phyloP scores from a whole-genome alignment of 2,113 vertebrate species.

The Nyctibius bracteatus region DNA sequence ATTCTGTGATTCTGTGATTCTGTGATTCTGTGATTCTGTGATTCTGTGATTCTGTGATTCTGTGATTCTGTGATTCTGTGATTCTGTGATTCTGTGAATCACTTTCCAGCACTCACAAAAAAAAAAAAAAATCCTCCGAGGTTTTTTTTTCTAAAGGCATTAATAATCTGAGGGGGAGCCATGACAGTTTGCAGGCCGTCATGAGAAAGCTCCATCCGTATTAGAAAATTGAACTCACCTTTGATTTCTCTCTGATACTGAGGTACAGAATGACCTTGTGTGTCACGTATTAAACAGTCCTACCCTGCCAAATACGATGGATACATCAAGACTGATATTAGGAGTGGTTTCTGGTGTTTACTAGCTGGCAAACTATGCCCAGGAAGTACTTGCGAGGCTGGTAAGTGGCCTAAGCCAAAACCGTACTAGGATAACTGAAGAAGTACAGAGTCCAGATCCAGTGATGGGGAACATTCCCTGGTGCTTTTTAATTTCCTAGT shows the following conservation, averaged over 20 bases:
- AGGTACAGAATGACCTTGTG: background rate
- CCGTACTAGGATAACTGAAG: background rate
- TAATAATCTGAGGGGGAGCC: background rate
- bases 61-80: too few species aligned
- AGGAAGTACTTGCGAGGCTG: background rate
- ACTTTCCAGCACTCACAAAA: background rate
- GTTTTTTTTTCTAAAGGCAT: background rate
- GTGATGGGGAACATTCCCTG: background rate
- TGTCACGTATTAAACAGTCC: background rate
- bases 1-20: too few species aligned
- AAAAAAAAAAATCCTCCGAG: background rate
- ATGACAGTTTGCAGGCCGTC: background rate
- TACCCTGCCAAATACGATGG: background rate
- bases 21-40: too few species aligned
- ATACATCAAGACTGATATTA: background rate
- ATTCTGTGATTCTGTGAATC: too few species aligned
- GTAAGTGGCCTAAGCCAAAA: background rate
- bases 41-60: too few species aligned
- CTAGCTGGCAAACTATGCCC: background rate
- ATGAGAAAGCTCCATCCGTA: background rate
- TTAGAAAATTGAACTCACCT: background rate
- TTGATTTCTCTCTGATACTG: background rate
- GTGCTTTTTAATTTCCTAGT: background rate
- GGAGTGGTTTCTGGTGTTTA: background rate
- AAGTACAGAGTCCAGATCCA: background rate